These are phyloP conservation scores for Meandrusa payeni DNA, from an alignment of 2,888 invertebrate species.

Conservation along the genomic window DNA sequence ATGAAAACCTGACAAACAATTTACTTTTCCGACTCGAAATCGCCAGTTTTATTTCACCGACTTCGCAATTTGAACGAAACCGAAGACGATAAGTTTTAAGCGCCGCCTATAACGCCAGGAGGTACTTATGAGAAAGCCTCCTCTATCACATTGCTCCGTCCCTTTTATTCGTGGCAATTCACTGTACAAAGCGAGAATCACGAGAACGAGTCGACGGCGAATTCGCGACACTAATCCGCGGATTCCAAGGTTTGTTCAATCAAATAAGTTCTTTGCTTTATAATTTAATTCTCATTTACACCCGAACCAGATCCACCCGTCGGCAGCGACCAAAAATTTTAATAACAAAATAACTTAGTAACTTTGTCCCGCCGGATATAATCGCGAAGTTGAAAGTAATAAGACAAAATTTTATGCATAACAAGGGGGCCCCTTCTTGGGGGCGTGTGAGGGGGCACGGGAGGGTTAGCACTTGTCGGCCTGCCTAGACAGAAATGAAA, in stretches of 20 bases:
- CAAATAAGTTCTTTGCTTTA: conserved; percentile 72
- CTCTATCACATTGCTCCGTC: conserved; percentile 39
- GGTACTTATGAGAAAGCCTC: conserved; percentile 32
- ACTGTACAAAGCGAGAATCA: conserved; percentile 48
- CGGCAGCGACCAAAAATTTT: conserved; percentile 71
- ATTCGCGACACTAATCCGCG: conserved; percentile 67
- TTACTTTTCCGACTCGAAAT: conserved; percentile 22
- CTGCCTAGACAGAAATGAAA: conserved; percentile 77
- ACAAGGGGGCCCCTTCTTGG: conserved; percentile 61
- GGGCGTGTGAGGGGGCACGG: conserved; percentile 40
- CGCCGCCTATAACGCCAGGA: conserved; percentile 30
- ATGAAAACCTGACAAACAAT: conserved; percentile 23
- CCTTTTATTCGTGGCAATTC: conserved; percentile 34
- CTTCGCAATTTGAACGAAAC: conserved; percentile 26
- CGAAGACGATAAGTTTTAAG: conserved; percentile 34
- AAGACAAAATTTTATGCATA: conserved; percentile 80
- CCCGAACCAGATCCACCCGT: conserved; percentile 62
- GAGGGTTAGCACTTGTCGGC: conserved; percentile 71
- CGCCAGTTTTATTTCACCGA: conserved; percentile 27
- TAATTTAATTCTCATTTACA: conserved; percentile 75
- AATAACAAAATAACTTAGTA: conserved; percentile 79
- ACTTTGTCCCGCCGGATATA: conserved; percentile 77
- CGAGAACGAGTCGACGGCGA: conserved; percentile 42
- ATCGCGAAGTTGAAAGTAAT: conserved; percentile 79
- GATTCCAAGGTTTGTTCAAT: conserved; percentile 72